Conservation (phyloP, 2,797 vertebrate genomes). For the Muscicapa striata region DNA sequence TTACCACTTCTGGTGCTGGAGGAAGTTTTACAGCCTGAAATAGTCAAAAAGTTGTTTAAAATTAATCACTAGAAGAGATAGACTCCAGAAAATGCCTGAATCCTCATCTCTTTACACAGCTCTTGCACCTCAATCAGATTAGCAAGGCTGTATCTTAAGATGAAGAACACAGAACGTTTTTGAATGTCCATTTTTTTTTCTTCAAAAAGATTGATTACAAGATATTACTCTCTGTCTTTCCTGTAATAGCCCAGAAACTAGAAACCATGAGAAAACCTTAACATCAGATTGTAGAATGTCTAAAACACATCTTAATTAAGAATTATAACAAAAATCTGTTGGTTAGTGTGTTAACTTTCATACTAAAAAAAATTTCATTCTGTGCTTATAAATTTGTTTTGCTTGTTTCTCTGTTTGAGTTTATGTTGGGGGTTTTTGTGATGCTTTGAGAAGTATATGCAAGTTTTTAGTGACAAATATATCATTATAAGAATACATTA, state of each 20-base stretch:
- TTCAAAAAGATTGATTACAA: neutral
- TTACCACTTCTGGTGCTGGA: neutral
- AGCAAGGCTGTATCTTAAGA: neutral
- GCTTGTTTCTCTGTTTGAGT: neutral
- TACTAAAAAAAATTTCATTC: neutral
- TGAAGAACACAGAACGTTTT: neutral
- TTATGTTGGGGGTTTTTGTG: neutral
- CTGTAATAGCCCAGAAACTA: neutral
- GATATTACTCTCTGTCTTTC: neutral
- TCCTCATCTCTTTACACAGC: fast-evolving
- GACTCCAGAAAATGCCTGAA: neutral
- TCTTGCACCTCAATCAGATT: neutral
- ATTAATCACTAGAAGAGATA: neutral
- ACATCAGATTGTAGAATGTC: neutral
- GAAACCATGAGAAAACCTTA: neutral
- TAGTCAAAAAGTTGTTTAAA: neutral
- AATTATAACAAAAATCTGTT: neutral
- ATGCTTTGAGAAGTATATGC: neutral
- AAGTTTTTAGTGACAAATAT: neutral
- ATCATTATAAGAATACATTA: neutral
- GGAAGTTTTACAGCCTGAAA: neutral
- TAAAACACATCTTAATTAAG: neutral
- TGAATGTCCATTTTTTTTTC: neutral
- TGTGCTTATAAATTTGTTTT: neutral
- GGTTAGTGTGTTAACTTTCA: fast-evolving